Conservation (phyloP, 2,888 invertebrate genomes). For the Melipona beecheii region DNA sequence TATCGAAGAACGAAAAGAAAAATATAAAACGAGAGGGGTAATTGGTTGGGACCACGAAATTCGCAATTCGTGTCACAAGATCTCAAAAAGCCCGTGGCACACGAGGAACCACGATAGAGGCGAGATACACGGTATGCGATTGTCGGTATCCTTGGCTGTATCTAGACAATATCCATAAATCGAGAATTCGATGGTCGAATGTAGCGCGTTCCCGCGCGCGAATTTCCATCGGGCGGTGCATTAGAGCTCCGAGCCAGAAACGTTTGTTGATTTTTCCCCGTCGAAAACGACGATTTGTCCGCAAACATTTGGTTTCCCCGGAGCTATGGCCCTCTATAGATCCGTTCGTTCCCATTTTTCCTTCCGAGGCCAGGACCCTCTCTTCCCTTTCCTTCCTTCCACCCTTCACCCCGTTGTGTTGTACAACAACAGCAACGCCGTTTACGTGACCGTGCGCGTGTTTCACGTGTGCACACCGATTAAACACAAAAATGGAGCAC, state of each 20-base stretch:
- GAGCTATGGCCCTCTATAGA: constrained; percentile 55
- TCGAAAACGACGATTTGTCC: constrained; percentile 71
- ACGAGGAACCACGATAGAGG: constrained; percentile 1
- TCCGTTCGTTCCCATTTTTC: constrained; percentile 65
- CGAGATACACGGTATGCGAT: constrained; percentile 9
- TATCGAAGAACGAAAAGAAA: no score
- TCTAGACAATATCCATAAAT: constrained; percentile 47
- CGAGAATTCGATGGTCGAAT: constrained; percentile 22
- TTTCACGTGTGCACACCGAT: constrained; percentile 28
- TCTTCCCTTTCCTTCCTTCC: constrained; percentile 4
- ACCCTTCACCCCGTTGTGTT: background rate
- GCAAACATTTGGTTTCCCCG: constrained; percentile 71
- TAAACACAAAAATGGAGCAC: constrained; percentile 58
- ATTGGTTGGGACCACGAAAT: background rate
- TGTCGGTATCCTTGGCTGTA: constrained; percentile 38
- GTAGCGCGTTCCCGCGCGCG: constrained; percentile 41
- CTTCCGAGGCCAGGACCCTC: constrained; percentile 28
- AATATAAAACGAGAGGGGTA: no score
- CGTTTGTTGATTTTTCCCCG: constrained; percentile 70
- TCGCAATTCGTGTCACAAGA: background rate
- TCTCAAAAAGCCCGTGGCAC: background rate
- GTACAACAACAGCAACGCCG: constrained; percentile 1
- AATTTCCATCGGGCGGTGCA: constrained; percentile 64
- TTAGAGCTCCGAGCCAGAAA: constrained; percentile 55
- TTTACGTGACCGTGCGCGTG: background rate